A percentile compares a stretch with the other conserved stretches of the same genome.
Conservation (phyloP, 1,140 invertebrate genomes). For the Phthorimaea operculella region DNA sequence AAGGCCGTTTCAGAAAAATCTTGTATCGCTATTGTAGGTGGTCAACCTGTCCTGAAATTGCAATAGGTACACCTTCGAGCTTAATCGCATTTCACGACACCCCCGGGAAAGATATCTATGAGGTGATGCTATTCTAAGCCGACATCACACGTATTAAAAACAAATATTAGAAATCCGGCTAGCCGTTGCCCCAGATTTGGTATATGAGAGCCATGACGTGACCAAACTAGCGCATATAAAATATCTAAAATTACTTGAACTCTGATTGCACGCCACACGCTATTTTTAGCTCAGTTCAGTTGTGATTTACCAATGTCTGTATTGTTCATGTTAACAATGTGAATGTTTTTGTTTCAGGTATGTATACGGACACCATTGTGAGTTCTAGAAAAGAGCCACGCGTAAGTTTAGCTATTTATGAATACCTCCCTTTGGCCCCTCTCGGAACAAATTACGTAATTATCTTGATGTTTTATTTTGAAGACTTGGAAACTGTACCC, state of each 20-base stretch:
- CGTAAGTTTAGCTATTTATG: conserved; percentile 1
- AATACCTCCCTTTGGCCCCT: neutral
- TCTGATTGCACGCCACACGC: neutral
- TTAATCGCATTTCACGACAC: too few relatives aligned
- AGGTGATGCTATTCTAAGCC: too few relatives aligned
- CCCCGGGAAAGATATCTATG: too few relatives aligned
- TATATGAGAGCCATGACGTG: too few relatives aligned
- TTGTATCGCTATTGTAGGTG: too few relatives aligned
- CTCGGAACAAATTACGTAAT: neutral
- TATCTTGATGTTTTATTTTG: conserved; percentile 15
- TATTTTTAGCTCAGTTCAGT: neutral
- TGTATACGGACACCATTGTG: neutral
- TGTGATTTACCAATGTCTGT: neutral
- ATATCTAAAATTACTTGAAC: neutral
- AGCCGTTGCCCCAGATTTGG: too few relatives aligned
- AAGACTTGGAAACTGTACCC: conserved; percentile 18
- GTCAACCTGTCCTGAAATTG: too few relatives aligned
- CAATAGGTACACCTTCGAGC: too few relatives aligned
- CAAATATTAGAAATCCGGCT: too few relatives aligned
- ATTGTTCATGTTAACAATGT: conserved; percentile 4
- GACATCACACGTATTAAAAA: too few relatives aligned
- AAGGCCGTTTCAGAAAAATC: too few relatives aligned
- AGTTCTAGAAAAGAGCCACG: neutral
- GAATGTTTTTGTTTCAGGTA: conserved; percentile 15
- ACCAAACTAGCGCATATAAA: too few relatives aligned